Evolutionary conservation across 2,113 vertebrate species (phyloP).

Genomic region (Pedionomus torquatus): DNA sequence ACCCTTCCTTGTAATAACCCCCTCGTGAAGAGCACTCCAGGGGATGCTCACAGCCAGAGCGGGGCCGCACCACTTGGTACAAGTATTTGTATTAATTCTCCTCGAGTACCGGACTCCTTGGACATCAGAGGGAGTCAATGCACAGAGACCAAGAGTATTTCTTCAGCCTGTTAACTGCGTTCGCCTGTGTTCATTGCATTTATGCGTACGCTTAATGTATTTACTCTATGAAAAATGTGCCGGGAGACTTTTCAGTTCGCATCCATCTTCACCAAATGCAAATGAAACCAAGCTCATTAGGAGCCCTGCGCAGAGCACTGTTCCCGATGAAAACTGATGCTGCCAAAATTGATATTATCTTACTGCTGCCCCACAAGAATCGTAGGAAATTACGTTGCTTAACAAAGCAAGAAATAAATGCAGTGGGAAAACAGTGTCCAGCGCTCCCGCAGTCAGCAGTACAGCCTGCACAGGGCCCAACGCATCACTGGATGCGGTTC

Average conservation of each 20-base stretch:
- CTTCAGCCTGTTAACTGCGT: not conserved
- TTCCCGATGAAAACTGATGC: not conserved
- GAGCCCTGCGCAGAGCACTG: not conserved
- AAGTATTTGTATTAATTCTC: not conserved
- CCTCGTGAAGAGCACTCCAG: not conserved
- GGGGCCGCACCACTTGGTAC: not conserved
- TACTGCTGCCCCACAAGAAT: not conserved
- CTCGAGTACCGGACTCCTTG: not conserved
- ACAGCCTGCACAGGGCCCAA: not conserved
- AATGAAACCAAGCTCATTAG: not conserved
- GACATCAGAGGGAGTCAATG: not conserved
- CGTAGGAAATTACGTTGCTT: not conserved
- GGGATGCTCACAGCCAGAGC: not conserved
- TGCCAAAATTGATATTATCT: not conserved
- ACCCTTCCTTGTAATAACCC: not conserved
- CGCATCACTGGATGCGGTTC: fast-evolving
- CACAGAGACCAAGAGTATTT: not conserved
- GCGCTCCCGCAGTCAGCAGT: fast-evolving
- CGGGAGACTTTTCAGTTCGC: not conserved
- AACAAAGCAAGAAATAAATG: not conserved
- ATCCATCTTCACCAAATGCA: not conserved
- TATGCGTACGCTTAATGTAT: not conserved
- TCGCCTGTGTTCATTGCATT: not conserved
- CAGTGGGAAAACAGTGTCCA: not conserved
- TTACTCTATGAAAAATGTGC: not conserved